These are phyloP conservation scores for Carettochelys insculpta DNA, from an alignment of 2,113 vertebrate genomes.

Conservation along the genomic window DNA sequence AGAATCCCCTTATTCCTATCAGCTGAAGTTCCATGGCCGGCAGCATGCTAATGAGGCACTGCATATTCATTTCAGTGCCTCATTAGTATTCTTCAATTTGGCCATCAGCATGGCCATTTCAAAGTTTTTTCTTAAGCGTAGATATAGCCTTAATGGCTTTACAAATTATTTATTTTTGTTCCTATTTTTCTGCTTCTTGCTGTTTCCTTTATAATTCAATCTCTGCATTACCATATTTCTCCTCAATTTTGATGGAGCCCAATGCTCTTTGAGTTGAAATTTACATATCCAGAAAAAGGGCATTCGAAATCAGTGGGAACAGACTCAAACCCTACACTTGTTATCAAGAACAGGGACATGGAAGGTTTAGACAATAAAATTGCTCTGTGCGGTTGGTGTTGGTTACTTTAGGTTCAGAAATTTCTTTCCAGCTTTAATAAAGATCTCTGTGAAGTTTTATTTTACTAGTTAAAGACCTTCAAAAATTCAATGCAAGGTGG, in stretches of 20 bases:
- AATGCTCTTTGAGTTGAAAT: neutral
- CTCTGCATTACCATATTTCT: neutral
- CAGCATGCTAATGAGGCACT: too few species aligned
- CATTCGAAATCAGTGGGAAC: neutral
- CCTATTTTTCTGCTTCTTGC: neutral
- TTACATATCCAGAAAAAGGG: neutral
- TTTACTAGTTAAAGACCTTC: neutral
- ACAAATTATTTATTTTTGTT: neutral
- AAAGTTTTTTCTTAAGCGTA: too few species aligned
- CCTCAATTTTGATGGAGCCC: neutral
- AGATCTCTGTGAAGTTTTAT: neutral
- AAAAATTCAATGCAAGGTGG: neutral
- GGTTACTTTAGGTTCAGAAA: neutral
- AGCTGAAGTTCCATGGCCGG: too few species aligned
- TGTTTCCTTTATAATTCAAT: neutral
- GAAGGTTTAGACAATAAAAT: neutral
- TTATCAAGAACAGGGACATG: neutral
- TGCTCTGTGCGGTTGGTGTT: neutral
- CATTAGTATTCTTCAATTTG: too few species aligned
- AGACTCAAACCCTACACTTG: neutral
- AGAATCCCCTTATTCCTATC: too few species aligned
- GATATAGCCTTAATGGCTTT: too few species aligned
- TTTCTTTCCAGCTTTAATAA: neutral
- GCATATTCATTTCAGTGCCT: too few species aligned
- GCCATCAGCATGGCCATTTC: too few species aligned